Evolutionary conservation across 2,888 invertebrate species (phyloP), one percentile per base, ranked within the genome.

Genomic region (Heliconius cydno): DNA sequence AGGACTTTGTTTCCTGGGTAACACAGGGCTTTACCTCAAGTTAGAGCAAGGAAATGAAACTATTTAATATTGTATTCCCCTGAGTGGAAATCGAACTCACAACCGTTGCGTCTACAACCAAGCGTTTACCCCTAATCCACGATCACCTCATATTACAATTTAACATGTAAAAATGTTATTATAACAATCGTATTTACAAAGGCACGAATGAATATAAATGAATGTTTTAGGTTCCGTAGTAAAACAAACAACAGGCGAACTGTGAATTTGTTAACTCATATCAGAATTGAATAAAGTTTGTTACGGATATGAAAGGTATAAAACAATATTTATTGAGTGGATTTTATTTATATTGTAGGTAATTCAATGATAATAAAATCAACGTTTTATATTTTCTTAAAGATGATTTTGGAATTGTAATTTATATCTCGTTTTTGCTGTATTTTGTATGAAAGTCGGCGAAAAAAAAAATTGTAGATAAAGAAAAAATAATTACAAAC

Each of bases 141-240:
- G 60, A 52, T 22, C 7, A 1, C 22, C 19, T 52, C 52, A 63
- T 13, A 65, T 28, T 15, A 28, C 13, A 13, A 70, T 70, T 70
- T 70, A 3, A 7, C 46, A 70, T 25, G 41, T 13, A 25, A 70
- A 70, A 41, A 25, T 41, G 2, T 70, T 70, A n/a, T 72, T 34
- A 13, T 30, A 30, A 12, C 72, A 72, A 57, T 52, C 22, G 57
- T 72, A 57, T 57, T 52, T 72, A 72, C 72, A 57, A 57, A 57
- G 57, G 57, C 72, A 22, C 22, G 19, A 52, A 52, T 71, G 52
- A 52, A 71, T 52, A 19, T n/a, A 28, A 57, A 72, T 34, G 22
- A 57, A 72, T 57, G 72, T 72, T 72, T 46, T 72, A n/a, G 72
- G 57, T 12, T 72, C 13, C 30, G n/a, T 22, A 72, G 6, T 57